Evolutionary conservation across 2,113 vertebrate genomes (phyloP), one percentile per base, ranked within the genome.

Genomic region (Thinocorus orbignyianus): DNA sequence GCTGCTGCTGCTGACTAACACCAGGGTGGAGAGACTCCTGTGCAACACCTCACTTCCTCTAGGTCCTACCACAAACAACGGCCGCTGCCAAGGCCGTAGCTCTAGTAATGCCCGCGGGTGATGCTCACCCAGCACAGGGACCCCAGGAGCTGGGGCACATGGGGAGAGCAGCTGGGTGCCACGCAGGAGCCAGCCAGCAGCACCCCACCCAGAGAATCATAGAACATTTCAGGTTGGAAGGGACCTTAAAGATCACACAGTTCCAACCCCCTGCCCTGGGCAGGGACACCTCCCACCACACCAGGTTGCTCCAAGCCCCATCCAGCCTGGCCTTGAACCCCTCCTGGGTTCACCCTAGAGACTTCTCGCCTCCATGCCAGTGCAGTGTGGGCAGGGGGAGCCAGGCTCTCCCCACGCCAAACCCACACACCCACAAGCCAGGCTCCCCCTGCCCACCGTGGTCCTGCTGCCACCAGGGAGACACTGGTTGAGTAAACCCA

Each of bases 1-100:
- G 91, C 83, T 42, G 61, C 83, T 42, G 61, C 90, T 2, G 9
- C 86, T 97, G 95, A 97, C 72, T 97, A 95, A 97, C 6, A 35
- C 39, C 4, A 13, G 91, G 96, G 94, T 74, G 96, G 94, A 88
- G 92, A 71, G 60, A 51, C 64, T 83, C 51, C 68, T 52, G 17
- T 66, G 86, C 86, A 86, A 74, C 73, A 96, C 42, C 73, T 89
- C 83, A 76, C 80, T 92, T 96, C 92, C 92, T 86, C 89, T 24
- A 24, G 61, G 55, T 26, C 72, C 48, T 49, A 39, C 55, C 86
- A 74, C 64, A 46, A 86, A 77, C 68, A 80, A 33, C 0, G 0
- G 86, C 74, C 0, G 1, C 57, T 16, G 44, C 62, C 77, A 84
- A 30, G 1, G 4, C n/a, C 1, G 1, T 0, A 2, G 71, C 64